Percentiles rank a stretch among this genome's conserved stretches.
These are phyloP conservation scores for Sebastes hubbsi DNA, from an alignment of 2,797 vertebrate genomes.

Conservation along the genomic window DNA sequence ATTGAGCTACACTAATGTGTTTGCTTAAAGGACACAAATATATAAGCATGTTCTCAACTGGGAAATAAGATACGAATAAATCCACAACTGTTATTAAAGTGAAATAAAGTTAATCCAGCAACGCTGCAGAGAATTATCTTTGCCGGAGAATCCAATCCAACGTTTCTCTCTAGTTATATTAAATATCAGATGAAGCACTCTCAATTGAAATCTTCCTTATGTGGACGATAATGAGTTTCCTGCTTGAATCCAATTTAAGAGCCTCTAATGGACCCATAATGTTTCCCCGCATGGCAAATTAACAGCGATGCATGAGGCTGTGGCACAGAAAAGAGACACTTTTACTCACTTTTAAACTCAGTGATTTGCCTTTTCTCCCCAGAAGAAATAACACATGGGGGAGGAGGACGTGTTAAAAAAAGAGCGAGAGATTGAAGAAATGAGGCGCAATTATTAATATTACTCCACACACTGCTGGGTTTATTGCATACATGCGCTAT, in stretches of 20 bases:
- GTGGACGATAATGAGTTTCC: conserved; percentile 75
- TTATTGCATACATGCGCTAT: conserved; percentile 50
- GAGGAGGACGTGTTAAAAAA: conserved; percentile 3
- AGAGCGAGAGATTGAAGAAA: conserved; percentile 23
- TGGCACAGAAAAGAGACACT: conserved; percentile 59
- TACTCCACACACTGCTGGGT: conserved; percentile 28
- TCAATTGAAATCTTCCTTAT: conserved; percentile 78
- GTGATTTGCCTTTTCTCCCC: conserved; percentile 51
- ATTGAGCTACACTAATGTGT: conserved; percentile 25
- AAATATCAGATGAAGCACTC: conserved; percentile 71
- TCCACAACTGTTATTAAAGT: conserved; percentile 61
- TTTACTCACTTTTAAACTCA: conserved; percentile 66
- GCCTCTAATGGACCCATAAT: conserved; percentile 75
- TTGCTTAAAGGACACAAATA: conserved; percentile 45
- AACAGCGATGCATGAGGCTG: conserved; percentile 63
- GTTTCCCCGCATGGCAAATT: conserved; percentile 67
- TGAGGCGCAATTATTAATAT: conserved; percentile 59
- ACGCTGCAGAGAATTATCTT: conserved; percentile 60
- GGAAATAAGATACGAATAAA: conserved; percentile 60
- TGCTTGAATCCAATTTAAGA: conserved; percentile 77
- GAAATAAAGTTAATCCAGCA: conserved; percentile 55
- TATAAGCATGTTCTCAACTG: conserved; percentile 34
- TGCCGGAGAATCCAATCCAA: conserved; percentile 56
- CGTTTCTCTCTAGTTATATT: conserved; percentile 66
- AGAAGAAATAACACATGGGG: conserved; percentile 44